These are phyloP conservation scores for Nannoperca australis DNA, from an alignment of 2,797 vertebrate species.

Conservation along the genomic window DNA sequence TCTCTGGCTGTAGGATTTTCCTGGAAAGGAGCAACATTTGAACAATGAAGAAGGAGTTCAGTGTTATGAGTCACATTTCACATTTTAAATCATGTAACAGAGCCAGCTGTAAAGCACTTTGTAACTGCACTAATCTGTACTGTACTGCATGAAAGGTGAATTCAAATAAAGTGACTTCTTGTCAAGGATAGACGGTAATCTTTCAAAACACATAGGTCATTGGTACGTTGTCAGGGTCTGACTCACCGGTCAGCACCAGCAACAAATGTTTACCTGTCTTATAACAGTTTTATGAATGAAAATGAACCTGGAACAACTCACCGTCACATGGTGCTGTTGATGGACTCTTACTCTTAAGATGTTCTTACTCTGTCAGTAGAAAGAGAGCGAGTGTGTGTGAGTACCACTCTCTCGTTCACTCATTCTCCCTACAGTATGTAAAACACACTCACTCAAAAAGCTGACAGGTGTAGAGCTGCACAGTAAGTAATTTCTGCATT, in stretches of 20 bases:
- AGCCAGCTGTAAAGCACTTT: neutral
- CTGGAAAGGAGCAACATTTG: slow-evolving; percentile 3
- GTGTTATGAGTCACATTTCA: neutral
- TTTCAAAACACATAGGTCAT: too few relatives aligned
- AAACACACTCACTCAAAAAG: too few relatives aligned
- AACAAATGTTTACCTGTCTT: neutral
- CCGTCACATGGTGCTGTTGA: neutral
- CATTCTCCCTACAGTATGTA: too few relatives aligned
- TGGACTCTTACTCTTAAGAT: too few relatives aligned
- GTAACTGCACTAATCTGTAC: neutral
- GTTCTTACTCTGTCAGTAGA: neutral
- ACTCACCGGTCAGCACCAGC: neutral
- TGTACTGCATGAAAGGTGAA: neutral
- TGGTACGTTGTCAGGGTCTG: neutral
- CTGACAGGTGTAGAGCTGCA: neutral
- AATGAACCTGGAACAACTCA: neutral
- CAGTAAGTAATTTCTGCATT: neutral
- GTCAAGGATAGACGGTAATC: neutral
- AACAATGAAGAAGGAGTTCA: slow-evolving; percentile 10
- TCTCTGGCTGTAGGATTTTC: slow-evolving; percentile 19
- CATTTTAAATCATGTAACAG: neutral
- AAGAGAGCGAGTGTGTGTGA: too few relatives aligned
- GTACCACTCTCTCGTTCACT: too few relatives aligned
- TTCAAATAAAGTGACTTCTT: neutral
- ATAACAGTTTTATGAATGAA: neutral